phyloP scores from a whole-genome alignment of 2,797 vertebrate genomes.

The Macroramphosus scolopax region DNA sequence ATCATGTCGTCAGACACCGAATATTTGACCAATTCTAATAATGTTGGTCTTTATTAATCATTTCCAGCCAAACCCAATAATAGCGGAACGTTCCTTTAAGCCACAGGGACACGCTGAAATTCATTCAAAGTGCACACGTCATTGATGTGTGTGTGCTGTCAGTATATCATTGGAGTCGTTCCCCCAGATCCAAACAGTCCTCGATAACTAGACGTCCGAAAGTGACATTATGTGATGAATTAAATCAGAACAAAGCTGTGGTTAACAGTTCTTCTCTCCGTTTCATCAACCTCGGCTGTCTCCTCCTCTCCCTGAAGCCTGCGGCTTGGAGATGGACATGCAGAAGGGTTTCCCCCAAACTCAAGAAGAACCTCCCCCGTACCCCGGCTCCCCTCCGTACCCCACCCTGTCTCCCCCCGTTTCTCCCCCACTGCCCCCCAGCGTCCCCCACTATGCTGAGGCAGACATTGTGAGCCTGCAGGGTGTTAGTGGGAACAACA shows the following conservation, averaged over 20 bases:
- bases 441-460: slow-evolving; percentile 91
- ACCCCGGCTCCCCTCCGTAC: slow-evolving; percentile 79
- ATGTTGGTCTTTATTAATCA: too few relatives aligned
- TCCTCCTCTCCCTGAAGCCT: slow-evolving; percentile 68
- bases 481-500: slow-evolving; percentile 92
- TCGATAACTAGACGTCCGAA: not conserved
- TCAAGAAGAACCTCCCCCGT: slow-evolving; percentile 81
- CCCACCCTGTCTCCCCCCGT: slow-evolving; percentile 74
- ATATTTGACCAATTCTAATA: too few relatives aligned
- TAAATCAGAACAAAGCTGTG: too few relatives aligned
- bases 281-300: slow-evolving; percentile 36
- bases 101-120: too few relatives aligned
- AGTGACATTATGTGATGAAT: slow-evolving; percentile 2
- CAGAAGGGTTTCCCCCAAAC: slow-evolving; percentile 77
- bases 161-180: too few relatives aligned
- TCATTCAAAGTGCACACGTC: too few relatives aligned
- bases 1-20: too few relatives aligned
- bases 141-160: too few relatives aligned
- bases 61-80: too few relatives aligned
- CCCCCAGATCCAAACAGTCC: too few relatives aligned
- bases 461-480: slow-evolving; percentile 93
- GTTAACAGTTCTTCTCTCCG: slow-evolving; percentile 18
- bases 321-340: slow-evolving; percentile 79
- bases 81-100: too few relatives aligned
- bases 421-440: slow-evolving; percentile 75